These are phyloP conservation scores for Alauda arvensis DNA, from an alignment of 2,797 vertebrate genomes.

Conservation along the genomic window DNA sequence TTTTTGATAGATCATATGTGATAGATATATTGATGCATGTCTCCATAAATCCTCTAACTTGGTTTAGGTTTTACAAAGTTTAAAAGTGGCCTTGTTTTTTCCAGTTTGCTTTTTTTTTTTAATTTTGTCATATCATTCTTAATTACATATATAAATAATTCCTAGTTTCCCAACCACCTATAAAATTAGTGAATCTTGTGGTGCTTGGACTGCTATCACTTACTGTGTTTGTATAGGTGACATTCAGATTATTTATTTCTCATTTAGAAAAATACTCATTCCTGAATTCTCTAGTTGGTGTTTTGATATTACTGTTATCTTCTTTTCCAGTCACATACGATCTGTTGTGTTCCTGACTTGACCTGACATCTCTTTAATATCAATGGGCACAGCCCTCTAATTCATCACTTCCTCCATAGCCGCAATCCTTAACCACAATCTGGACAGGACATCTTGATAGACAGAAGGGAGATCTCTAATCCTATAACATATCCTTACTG, in stretches of 20 bases:
- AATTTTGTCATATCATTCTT: not conserved
- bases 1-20: not conserved
- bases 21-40: not conserved
- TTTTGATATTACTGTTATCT: not conserved
- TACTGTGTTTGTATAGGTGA: not conserved
- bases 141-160: not conserved
- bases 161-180: not conserved
- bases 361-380: constrained; percentile 53
- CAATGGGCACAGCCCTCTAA: constrained; percentile 52
- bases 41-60: not conserved
- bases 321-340: constrained; percentile 41
- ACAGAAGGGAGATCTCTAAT: constrained; percentile 44
- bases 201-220: not conserved
- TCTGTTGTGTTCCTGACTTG: constrained; percentile 19
- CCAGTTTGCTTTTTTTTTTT: not conserved
- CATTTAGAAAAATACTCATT: not conserved
- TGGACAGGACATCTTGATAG: constrained; percentile 37
- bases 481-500: constrained; percentile 29
- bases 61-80: not conserved
- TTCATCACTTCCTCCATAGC: constrained; percentile 51
- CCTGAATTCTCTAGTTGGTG: not conserved
- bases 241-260: not conserved
- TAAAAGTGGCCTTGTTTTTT: not conserved
- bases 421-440: not conserved
- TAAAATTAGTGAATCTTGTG: not conserved